Conservation (phyloP, 2,888 invertebrate species). For the Muschampia plurimacula region DNA sequence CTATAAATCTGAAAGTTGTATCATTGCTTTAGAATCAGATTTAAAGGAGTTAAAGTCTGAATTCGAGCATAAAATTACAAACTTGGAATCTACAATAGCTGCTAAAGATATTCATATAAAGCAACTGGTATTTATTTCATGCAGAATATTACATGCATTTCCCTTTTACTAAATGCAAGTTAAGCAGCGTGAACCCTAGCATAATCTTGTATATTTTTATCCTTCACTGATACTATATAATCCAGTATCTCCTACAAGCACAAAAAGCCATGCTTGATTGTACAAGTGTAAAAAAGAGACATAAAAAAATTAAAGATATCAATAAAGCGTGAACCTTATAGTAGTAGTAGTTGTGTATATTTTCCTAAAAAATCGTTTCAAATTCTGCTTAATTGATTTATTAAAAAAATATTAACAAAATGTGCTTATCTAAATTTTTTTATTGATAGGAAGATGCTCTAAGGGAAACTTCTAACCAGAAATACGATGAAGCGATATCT, state of each 20-base stretch:
- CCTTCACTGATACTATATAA: neutral
- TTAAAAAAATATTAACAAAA: neutral
- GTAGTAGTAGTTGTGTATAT: no score
- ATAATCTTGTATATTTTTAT: constrained; percentile 13
- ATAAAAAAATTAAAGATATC: neutral
- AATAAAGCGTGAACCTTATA: neutral
- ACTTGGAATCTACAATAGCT: constrained; percentile 84
- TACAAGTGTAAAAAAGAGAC: neutral
- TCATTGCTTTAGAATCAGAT: constrained; percentile 79
- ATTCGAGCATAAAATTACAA: constrained; percentile 86
- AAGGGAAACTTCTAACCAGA: constrained; percentile 75
- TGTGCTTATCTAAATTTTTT: neutral
- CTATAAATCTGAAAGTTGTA: constrained; percentile 77
- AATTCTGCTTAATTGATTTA: no score
- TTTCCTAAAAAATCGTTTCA: no score
- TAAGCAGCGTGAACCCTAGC: constrained; percentile 9
- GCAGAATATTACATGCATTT: constrained; percentile 27
- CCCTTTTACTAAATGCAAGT: constrained; percentile 13
- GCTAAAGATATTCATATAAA: constrained; percentile 87
- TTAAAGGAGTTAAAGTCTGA: constrained; percentile 83
- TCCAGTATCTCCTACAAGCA: neutral
- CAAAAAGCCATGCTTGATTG: constrained; percentile 9
- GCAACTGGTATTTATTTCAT: constrained; percentile 80
- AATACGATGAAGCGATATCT: constrained; percentile 78
- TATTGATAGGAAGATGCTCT: constrained; percentile 70